Evolutionary conservation across 2,888 invertebrate genomes (phyloP).

Genomic region (Cecidostiba fungosa): DNA sequence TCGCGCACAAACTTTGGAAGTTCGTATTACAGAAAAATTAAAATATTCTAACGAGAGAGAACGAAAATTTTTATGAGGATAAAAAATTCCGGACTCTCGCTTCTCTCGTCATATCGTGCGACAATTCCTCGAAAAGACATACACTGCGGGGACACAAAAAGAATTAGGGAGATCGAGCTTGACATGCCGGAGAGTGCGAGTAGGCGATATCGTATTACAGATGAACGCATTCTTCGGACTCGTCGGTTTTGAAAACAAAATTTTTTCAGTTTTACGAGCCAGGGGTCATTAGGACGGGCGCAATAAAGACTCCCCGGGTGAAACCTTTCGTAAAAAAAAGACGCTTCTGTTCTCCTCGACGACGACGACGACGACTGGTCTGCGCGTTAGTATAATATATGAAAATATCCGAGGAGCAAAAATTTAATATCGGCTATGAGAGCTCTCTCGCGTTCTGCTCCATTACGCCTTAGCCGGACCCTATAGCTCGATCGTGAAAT

Average conservation of each 20-base stretch:
- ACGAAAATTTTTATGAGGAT: not conserved
- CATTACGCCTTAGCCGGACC: slow-evolving; percentile 50
- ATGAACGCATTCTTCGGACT: slow-evolving; percentile 46
- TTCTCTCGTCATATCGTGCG: not conserved
- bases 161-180: slow-evolving; percentile 49
- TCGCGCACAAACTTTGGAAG: slow-evolving; percentile 19
- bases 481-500: slow-evolving; percentile 18
- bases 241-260: slow-evolving; percentile 72
- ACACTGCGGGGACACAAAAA: slow-evolving; percentile 27
- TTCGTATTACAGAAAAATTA: not conserved
- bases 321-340: slow-evolving; percentile 56
- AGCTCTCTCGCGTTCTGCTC: slow-evolving; percentile 51
- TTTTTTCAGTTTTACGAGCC: slow-evolving; percentile 68
- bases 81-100: not conserved
- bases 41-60: not conserved
- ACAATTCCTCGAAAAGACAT: slow-evolving; percentile 58
- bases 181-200: slow-evolving; percentile 31
- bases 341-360: slow-evolving; percentile 44
- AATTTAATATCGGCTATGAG: slow-evolving; percentile 60
- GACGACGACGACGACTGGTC: not conserved
- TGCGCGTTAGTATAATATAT: slow-evolving; percentile 21
- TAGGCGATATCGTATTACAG: slow-evolving; percentile 68
- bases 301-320: slow-evolving; percentile 47
- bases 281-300: slow-evolving; percentile 62
- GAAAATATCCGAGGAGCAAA: slow-evolving; percentile 50